Evolutionary conservation across 2,888 invertebrate species (phyloP).

Genomic region (Himalopsyche japonica): DNA sequence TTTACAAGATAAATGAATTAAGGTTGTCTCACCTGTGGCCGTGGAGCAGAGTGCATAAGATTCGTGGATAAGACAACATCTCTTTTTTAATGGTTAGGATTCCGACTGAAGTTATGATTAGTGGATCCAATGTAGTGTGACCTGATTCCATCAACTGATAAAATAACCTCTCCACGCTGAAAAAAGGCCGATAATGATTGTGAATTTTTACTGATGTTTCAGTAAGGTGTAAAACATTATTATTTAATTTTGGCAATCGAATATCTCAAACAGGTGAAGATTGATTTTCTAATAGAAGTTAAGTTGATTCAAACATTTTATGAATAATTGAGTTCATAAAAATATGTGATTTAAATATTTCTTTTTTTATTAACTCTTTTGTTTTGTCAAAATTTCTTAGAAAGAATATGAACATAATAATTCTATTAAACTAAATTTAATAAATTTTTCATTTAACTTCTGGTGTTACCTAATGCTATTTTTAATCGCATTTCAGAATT

Average conservation of each 20-base stretch:
- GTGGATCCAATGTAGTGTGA: conserved; percentile 85
- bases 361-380: too few species aligned
- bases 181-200: conserved; percentile 44
- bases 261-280: too few species aligned
- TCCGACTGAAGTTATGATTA: conserved; percentile 76
- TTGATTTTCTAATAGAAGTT: too few species aligned
- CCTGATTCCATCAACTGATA: conserved; percentile 82
- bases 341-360: too few species aligned
- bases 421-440: too few species aligned
- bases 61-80: conserved; percentile 76
- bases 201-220: neutral
- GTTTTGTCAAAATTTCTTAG: too few species aligned
- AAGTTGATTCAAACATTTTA: too few species aligned
- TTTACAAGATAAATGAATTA: neutral
- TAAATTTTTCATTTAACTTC: too few species aligned
- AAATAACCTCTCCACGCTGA: conserved; percentile 86
- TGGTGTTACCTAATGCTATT: too few species aligned
- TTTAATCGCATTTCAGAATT: too few species aligned
- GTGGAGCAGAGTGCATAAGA: conserved; percentile 81
- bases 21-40: conserved; percentile 75
- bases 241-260: neutral
- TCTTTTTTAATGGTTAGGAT: conserved; percentile 80
- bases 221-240: neutral
- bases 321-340: too few species aligned
- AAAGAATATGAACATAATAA: too few species aligned